Percentiles rank a stretch among this genome's conserved stretches.
These are phyloP conservation scores for Uloborus diversus DNA, from an alignment of 1,140 invertebrate species.

Conservation along the genomic window DNA sequence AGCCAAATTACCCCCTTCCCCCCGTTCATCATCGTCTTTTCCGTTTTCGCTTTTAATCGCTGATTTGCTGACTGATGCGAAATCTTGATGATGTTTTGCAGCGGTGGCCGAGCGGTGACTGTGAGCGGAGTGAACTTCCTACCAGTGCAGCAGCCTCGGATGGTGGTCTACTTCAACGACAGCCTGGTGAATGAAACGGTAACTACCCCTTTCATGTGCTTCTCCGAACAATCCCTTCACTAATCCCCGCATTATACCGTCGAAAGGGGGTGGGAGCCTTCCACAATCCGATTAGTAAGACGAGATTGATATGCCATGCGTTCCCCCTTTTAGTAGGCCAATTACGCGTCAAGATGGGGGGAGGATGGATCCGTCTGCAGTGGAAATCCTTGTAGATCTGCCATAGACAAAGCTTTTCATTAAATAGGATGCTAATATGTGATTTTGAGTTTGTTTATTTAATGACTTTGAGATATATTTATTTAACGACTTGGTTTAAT, in stretches of 20 bases:
- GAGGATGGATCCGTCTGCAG: neutral
- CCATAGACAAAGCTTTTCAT: too few species aligned
- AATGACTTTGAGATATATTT: too few species aligned
- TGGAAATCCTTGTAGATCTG: too few species aligned
- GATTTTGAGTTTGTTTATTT: too few species aligned
- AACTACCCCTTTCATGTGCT: conserved; percentile 1
- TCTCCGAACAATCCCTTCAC: neutral
- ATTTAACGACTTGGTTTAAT: too few species aligned
- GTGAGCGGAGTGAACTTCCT: conserved; percentile 91
- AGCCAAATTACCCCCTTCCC: conserved; percentile 17
- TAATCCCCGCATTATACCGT: too few species aligned
- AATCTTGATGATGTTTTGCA: conserved; percentile 62
- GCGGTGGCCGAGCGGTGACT: conserved; percentile 91
- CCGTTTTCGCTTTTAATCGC: conserved; percentile 6
- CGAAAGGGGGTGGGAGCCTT: too few species aligned
- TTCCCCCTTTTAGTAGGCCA: neutral
- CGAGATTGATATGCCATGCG: too few species aligned
- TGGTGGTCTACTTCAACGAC: conserved; percentile 75
- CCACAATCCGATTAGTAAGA: neutral
- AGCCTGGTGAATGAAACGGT: conserved; percentile 58
- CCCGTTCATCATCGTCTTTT: conserved; percentile 14
- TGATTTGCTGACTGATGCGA: too few species aligned
- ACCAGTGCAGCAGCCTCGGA: conserved; percentile 89
- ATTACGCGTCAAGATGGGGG: neutral
- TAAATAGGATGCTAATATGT: too few species aligned